A percentile compares a stretch with the other conserved stretches of the same genome.
Conservation (phyloP, 2,888 invertebrate genomes). For the Beris chalybata region DNA sequence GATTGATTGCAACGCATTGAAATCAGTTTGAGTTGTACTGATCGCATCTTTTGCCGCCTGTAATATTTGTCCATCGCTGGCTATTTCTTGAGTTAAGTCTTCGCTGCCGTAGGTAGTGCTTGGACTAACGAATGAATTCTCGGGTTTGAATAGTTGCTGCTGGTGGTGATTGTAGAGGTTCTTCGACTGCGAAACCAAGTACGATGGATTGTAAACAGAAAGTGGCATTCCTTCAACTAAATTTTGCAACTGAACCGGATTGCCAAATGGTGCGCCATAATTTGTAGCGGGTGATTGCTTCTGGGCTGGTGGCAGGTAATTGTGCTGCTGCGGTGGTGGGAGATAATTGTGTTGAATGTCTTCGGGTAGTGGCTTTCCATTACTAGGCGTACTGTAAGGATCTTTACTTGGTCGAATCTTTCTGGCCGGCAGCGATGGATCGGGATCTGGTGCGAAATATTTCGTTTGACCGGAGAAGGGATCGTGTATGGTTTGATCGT, state of each 20-base stretch:
- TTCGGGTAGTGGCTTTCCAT: conserved; percentile 52
- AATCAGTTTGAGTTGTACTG: conserved; percentile 44
- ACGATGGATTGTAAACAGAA: conserved; percentile 54
- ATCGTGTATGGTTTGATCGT: conserved; percentile 54
- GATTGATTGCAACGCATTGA: conserved; percentile 42
- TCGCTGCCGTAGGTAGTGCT: conserved; percentile 47
- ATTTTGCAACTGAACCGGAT: conserved; percentile 51
- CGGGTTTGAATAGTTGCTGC: conserved; percentile 59
- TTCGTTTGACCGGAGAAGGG: conserved; percentile 54
- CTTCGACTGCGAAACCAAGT: conserved; percentile 55
- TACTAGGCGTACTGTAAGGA: conserved; percentile 56
- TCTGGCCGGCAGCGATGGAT: conserved; percentile 55
- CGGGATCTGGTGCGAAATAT: conserved; percentile 59
- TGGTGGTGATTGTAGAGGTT: conserved; percentile 54
- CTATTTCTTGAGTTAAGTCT: conserved; percentile 52
- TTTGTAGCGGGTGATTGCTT: conserved; percentile 56
- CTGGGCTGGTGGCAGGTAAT: conserved; percentile 56
- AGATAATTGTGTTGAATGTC: conserved; percentile 52
- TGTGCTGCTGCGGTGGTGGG: conserved; percentile 48
- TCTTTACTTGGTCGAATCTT: conserved; percentile 55
- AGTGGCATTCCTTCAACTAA: conserved; percentile 48
- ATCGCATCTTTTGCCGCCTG: conserved; percentile 51
- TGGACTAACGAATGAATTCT: conserved; percentile 58
- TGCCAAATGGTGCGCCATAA: conserved; percentile 57
- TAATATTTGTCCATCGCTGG: conserved; percentile 54